These are phyloP conservation scores for Euspilapteryx auroguttella DNA, from an alignment of 2,888 invertebrate genomes.

Conservation along the genomic window DNA sequence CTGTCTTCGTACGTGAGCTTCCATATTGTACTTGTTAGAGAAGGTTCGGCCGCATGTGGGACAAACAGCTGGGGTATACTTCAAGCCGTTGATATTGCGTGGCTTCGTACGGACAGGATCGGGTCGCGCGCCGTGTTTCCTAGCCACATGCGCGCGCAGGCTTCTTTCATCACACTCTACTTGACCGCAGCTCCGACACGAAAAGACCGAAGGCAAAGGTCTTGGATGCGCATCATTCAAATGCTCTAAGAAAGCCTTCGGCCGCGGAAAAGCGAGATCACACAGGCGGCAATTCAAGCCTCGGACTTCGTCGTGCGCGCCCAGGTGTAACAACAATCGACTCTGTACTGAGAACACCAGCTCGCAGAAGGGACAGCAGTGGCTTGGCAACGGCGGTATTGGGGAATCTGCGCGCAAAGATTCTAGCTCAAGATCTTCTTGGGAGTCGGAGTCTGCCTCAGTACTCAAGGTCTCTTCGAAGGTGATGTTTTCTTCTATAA, in stretches of 20 bases:
- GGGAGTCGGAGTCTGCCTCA: conserved; percentile 7
- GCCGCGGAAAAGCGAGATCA: conserved; percentile 13
- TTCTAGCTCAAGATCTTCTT: not conserved
- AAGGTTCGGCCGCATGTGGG: conserved; percentile 48
- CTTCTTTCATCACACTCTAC: conserved; percentile 10
- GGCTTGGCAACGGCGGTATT: conserved; percentile 9
- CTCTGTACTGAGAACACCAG: conserved; percentile 24
- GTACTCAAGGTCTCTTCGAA: conserved; percentile 23
- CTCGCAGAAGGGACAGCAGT: conserved; percentile 27
- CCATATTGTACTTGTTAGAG: conserved; percentile 47
- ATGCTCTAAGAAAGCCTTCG: conserved; percentile 20
- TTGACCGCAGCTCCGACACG: conserved; percentile 21
- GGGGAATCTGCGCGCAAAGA: no score
- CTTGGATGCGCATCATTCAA: conserved; percentile 18
- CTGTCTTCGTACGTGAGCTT: conserved; percentile 41
- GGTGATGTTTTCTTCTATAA: conserved; percentile 25
- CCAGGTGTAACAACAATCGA: conserved; percentile 26
- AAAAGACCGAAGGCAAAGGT: conserved; percentile 3
- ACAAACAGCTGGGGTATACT: conserved; percentile 38
- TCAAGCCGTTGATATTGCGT: conserved; percentile 18
- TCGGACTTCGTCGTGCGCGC: conserved; percentile 20
- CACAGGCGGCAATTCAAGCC: conserved; percentile 19
- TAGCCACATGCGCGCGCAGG: conserved; percentile 14
- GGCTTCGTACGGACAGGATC: conserved; percentile 8
- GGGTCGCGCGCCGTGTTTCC: conserved; percentile 10